Evolutionary conservation across 2,888 invertebrate species (phyloP), one percentile per base, ranked within the genome.

Genomic region (Calameuta pallipes): DNA sequence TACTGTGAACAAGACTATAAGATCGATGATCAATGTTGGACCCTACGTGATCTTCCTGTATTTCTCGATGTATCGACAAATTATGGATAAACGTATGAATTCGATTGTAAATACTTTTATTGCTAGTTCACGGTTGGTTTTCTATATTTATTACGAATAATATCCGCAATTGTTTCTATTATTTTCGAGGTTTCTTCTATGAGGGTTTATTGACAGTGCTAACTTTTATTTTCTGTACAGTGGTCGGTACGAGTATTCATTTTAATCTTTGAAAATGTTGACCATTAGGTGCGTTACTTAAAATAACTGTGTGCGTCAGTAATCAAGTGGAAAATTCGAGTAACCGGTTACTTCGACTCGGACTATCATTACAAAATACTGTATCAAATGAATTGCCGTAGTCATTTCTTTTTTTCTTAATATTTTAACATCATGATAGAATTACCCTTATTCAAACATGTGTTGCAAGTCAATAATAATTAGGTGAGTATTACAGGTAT

Each of bases 61-160:
- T 71, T 30, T 71, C 71, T 56, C 71, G 71, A 30, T 34, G 35
- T 71, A 35, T 71, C 71, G 35, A 71, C 31, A 71, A 71, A 56
- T 41, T 41, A 15, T 41, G 41, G 15, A 41, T 56, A 23, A 23
- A 56, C 23, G 56, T 56, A 56, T 23, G 56, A 56, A 56, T 56
- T 56, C 56, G 56, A 56, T 56, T 15, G 56, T 56, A 56, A 56
- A 56, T 56, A 56, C 23, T 23, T 56, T 23, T 56, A 56, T 56
- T 56, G 56, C 56, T 56, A 56, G 9, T 56, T 56, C 56, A 56
- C 56, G 56, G 23, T 23, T 9, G 23, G 56, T 56, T 23, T 56
- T 56, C 56, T 9, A 56, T 56, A 23, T 9, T 56, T 56, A 23
- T 56, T 56, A 56, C 23, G 56, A 56, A 56, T 56, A 23, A 23